Evolutionary conservation across 2,888 invertebrate species (phyloP), one percentile per base, ranked within the genome.

Genomic region (Drosophila helvetica): DNA sequence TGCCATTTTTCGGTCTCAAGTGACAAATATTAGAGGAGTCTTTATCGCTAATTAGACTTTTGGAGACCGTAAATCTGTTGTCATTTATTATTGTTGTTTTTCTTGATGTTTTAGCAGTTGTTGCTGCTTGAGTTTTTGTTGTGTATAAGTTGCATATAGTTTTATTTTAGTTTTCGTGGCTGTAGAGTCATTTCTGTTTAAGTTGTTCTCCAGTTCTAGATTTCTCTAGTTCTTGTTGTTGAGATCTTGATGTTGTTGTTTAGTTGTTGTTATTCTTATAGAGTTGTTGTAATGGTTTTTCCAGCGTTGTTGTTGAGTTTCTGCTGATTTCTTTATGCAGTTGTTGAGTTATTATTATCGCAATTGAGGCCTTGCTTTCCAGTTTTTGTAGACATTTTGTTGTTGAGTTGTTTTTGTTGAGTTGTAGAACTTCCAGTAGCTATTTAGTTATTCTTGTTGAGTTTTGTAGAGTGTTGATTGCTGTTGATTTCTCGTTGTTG

Each of bases 31-130:
- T 87, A 89, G 88, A 88, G 80, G 75, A 87, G 86, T 87, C 86
- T 86, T 86, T 86, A 86, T 85, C 89, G 86, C 89, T 86, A 86
- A 86, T 86, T 86, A 89, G 89, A 87, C 87, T 88, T 85, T 78
- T n/a, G 38, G 82, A 81, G 78, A 89, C 82, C 89, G 82, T 85
- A 86, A 89, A 88, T 86, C 89, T 84, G 88, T 77, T 84, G 86
- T 85, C 87, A 86, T 80, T 84, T 86, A 78, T 77, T 86, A 79
- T 74, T 63, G 79, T 62, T 68, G 45, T 42, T 56, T 51, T 51
- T 62, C 58, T 45, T 69, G 71, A 43, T 68, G 61, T 8, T 73
- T 42, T 42, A 46, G 42, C 48, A 46, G 46, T 18, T 22, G 56
- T 22, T 22, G 52, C 9, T 66, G 22, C 22, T 59, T 43, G 42